Evolutionary conservation across 2,113 vertebrate genomes (phyloP).

Genomic region (Chionodraco myersi): DNA sequence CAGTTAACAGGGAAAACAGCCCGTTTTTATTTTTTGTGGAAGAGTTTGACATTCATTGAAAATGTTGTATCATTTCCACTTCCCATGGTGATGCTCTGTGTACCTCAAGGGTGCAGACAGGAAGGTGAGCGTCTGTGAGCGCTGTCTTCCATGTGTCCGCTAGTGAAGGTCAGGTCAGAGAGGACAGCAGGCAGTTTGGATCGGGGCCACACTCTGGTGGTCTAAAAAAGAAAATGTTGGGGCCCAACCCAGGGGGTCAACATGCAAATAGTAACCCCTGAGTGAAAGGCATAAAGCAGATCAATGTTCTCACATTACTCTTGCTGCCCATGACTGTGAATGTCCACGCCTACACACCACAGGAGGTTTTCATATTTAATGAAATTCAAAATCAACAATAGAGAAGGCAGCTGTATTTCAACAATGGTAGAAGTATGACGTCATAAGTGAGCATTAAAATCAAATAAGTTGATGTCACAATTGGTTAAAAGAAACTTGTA

Average conservation of each 20-base stretch:
- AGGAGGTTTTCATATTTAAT: constrained; percentile 63
- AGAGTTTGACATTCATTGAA: not conserved
- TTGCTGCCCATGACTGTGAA: constrained; percentile 71
- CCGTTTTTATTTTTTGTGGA: not conserved
- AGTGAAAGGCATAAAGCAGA: constrained; percentile 66
- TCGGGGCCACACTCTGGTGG: constrained; percentile 51
- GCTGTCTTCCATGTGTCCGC: constrained; percentile 30
- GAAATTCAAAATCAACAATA: constrained; percentile 65
- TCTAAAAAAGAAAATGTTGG: constrained; percentile 55
- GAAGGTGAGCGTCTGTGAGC: constrained; percentile 35
- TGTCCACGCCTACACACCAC: constrained; percentile 60
- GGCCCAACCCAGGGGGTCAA: constrained; percentile 70
- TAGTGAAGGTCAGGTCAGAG: constrained; percentile 78
- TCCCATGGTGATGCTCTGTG: constrained; percentile 3
- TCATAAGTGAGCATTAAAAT: constrained; percentile 19
- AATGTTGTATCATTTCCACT: not conserved
- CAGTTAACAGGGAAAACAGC: not conserved
- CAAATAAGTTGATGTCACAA: not conserved
- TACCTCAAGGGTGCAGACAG: constrained; percentile 47
- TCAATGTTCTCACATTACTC: constrained; percentile 81
- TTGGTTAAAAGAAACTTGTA: not conserved
- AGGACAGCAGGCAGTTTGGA: constrained; percentile 68
- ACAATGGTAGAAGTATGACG: constrained; percentile 42
- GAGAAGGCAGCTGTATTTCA: constrained; percentile 59
- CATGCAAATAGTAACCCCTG: constrained; percentile 79